These are phyloP conservation scores for Chrysotoxum bicinctum DNA, from an alignment of 2,888 invertebrate species.

Conservation along the genomic window DNA sequence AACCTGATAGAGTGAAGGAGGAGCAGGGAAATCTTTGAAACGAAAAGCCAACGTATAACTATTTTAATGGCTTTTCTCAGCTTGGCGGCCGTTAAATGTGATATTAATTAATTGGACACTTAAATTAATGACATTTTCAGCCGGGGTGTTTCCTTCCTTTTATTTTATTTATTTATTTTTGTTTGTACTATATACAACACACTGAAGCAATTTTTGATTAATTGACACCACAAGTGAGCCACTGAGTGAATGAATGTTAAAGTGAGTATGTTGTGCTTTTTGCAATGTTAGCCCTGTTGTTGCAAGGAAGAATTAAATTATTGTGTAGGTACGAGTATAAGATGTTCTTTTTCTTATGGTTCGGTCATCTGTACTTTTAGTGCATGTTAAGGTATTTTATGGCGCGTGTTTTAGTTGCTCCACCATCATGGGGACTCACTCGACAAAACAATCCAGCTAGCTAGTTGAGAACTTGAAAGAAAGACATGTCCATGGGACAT, in stretches of 20 bases:
- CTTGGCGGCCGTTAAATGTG: constrained; percentile 82
- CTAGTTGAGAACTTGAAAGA: constrained; percentile 26
- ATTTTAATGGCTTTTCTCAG: constrained; percentile 82
- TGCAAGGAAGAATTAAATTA: constrained; percentile 13
- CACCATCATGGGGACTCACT: constrained; percentile 17
- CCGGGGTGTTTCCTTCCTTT: constrained; percentile 67
- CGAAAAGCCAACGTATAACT: constrained; percentile 67
- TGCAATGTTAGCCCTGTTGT: background rate
- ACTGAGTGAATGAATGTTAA: constrained; percentile 48
- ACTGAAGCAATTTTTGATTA: constrained; percentile 80
- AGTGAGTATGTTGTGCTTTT: constrained; percentile 19
- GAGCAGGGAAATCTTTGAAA: constrained; percentile 66
- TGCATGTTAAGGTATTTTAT: constrained; percentile 53
- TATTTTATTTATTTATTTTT: background rate
- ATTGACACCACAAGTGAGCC: constrained; percentile 75
- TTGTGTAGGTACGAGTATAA: background rate
- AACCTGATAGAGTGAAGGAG: background rate
- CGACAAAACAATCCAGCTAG: constrained; percentile 19
- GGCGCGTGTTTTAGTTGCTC: constrained; percentile 43
- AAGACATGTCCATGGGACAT: constrained; percentile 30
- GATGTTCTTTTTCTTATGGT: background rate
- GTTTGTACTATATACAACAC: constrained; percentile 59
- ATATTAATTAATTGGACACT: constrained; percentile 82
- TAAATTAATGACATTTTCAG: constrained; percentile 81
- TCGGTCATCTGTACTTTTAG: constrained; percentile 30